Conservation (phyloP, 2,888 invertebrate species). For the Caenorhabditis sp. region DNA sequence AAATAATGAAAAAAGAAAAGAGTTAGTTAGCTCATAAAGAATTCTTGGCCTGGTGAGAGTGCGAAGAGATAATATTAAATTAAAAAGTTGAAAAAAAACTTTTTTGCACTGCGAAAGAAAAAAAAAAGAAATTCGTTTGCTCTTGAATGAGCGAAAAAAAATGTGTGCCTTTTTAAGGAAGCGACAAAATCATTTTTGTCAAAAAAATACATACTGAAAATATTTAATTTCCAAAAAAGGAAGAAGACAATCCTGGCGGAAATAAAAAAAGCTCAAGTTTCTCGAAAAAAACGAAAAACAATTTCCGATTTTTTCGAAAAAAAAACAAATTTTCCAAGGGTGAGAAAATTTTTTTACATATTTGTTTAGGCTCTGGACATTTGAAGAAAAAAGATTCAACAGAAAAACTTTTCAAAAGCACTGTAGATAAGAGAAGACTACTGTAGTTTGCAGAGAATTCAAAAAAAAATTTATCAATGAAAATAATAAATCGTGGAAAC, state of each 20-base stretch:
- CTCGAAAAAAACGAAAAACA: not conserved
- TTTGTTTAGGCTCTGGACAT: not conserved
- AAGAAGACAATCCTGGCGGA: not conserved
- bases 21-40: slow-evolving; percentile 34
- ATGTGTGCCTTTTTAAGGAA: not conserved
- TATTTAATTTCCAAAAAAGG: slow-evolving; percentile 1
- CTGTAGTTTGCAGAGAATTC: not conserved
- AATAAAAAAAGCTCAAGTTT: not conserved
- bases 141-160: not conserved
- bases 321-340: too few relatives aligned
- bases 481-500: not conserved
- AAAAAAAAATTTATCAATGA: too few relatives aligned
- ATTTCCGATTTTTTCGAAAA: not conserved
- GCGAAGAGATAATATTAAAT: slow-evolving; percentile 37
- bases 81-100: slow-evolving; percentile 19
- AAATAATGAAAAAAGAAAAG: not conserved
- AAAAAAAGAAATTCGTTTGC: not conserved
- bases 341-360: not conserved
- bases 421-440: too few relatives aligned
- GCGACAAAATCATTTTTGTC: not conserved
- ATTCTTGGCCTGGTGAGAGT: slow-evolving; percentile 21
- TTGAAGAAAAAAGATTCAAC: too few relatives aligned
- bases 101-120: not conserved
- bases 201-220: not conserved
- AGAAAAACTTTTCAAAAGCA: too few relatives aligned